Evolutionary conservation across 2,888 invertebrate species (phyloP), one percentile per base, ranked within the genome.

Genomic region (Cybosia mesomella): DNA sequence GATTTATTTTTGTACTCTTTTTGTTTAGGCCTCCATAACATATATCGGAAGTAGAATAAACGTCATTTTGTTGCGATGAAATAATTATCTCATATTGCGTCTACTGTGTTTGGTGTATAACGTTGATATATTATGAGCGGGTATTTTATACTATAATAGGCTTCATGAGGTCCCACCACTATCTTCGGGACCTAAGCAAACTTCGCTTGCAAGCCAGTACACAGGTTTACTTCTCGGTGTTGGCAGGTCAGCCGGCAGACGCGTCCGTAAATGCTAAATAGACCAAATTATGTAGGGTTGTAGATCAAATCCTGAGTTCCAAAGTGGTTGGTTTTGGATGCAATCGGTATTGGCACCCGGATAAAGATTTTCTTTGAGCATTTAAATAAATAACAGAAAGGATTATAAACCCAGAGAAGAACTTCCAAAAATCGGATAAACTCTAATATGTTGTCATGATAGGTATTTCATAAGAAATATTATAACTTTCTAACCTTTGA

Each of bases 1-100:
- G 36, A 24, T 43, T 53, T 61, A 60, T 64, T 59, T 65, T 60
- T 43, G 21, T 58, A 21, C 28, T 18, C 57, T 36, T 54, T 62
- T 66, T 66, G 64, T 64, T 68, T 55, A 68, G 22, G 55, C 18
- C 15, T 2, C 49, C n/a, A 36, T 49, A 39, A 64, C 28, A 15
- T 55, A 49, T 43, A 43, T 53, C 57, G 21, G 49, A 61, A 57
- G 43, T 68, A 64, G 60, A 61, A 64, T 53, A n/a, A 32, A 11
- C 18, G 28, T 39, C 34, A 18, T 28, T 32, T 32, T 11, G 8
- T 53, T 62, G n/a, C 2, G 11, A 11, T 32, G 2, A 24, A 53
- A 2, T 7, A n/a, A 49, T 43, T 36, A 11, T 36, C 13, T 43
- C 18, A 43, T 43, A 18, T 43, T 15, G 39, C 0, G 15, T 43